phyloP scores from a whole-genome alignment of 2,888 invertebrate species.

The Euzophera pinguis region DNA sequence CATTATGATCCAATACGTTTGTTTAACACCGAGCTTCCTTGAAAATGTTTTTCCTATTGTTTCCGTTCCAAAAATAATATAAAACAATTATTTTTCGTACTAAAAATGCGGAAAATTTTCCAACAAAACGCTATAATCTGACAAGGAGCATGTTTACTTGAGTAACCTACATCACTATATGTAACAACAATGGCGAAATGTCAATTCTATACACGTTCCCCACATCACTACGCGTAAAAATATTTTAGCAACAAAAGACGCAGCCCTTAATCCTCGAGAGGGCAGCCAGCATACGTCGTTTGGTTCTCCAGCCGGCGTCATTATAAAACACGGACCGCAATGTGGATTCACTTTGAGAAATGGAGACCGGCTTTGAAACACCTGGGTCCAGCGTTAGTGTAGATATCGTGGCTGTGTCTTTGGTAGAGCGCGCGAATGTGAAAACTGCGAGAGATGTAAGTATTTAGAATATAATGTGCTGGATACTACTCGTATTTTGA shows the following conservation, averaged over 20 bases:
- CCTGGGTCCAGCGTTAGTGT: slow-evolving; percentile 45
- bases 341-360: slow-evolving; percentile 76
- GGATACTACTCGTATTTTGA: no score
- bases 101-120: no score
- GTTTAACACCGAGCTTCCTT: no score
- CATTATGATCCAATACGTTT: no score
- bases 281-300: slow-evolving; percentile 68
- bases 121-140: no score
- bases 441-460: not conserved
- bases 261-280: slow-evolving; percentile 68
- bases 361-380: slow-evolving; percentile 59
- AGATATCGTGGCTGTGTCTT: not conserved
- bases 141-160: slow-evolving; percentile 1
- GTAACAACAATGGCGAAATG: not conserved
- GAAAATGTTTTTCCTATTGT: no score
- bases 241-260: slow-evolving; percentile 38
- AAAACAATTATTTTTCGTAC: no score
- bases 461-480: no score
- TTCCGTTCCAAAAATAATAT: no score
- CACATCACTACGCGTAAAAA: slow-evolving; percentile 27
- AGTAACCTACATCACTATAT: not conserved
- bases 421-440: not conserved
- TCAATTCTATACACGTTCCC: slow-evolving; percentile 12
- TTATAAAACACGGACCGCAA: slow-evolving; percentile 72
- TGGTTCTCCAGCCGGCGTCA: slow-evolving; percentile 53